phyloP scores from a whole-genome alignment of 1,140 invertebrate species.

The Temnothorax nylanderi region DNA sequence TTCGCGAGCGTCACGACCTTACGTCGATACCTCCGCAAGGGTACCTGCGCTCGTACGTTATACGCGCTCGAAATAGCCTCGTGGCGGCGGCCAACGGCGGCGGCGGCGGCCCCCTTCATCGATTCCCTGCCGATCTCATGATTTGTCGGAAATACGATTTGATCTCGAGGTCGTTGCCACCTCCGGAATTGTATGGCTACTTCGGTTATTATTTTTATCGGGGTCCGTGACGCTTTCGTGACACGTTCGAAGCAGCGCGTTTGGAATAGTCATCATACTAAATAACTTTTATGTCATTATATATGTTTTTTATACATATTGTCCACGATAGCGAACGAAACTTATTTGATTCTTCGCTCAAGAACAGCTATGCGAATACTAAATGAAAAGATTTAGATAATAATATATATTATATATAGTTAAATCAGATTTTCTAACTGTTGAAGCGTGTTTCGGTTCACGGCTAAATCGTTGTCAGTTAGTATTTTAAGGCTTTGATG shows the following conservation, averaged over 20 bases:
- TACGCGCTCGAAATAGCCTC: slow-evolving; percentile 57
- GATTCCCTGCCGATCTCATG: slow-evolving; percentile 33
- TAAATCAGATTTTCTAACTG: neutral
- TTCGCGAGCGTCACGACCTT: slow-evolving; percentile 67
- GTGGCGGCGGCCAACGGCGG: slow-evolving; percentile 6
- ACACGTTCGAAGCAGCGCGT: neutral
- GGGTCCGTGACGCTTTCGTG: slow-evolving; percentile 25
- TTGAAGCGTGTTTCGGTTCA: neutral
- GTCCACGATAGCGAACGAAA: neutral
- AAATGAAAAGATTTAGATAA: neutral
- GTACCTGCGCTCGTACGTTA: slow-evolving; percentile 44
- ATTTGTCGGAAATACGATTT: slow-evolving; percentile 50
- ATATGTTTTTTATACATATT: neutral
- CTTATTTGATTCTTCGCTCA: neutral
- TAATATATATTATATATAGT: neutral
- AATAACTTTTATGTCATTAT: neutral
- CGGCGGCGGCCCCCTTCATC: slow-evolving; percentile 35
- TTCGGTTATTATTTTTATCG: slow-evolving; percentile 42
- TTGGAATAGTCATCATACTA: neutral
- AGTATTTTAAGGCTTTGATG: slow-evolving; percentile 39
- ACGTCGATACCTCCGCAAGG: slow-evolving; percentile 63
- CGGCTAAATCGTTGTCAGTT: neutral
- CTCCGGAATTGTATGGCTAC: slow-evolving; percentile 45
- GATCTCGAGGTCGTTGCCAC: slow-evolving; percentile 53
- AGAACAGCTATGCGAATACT: neutral